Percentiles rank a stretch among this genome's conserved stretches.
These are phyloP conservation scores for Drosophila niveifrons DNA, from an alignment of 2,888 invertebrate species.

Conservation along the genomic window DNA sequence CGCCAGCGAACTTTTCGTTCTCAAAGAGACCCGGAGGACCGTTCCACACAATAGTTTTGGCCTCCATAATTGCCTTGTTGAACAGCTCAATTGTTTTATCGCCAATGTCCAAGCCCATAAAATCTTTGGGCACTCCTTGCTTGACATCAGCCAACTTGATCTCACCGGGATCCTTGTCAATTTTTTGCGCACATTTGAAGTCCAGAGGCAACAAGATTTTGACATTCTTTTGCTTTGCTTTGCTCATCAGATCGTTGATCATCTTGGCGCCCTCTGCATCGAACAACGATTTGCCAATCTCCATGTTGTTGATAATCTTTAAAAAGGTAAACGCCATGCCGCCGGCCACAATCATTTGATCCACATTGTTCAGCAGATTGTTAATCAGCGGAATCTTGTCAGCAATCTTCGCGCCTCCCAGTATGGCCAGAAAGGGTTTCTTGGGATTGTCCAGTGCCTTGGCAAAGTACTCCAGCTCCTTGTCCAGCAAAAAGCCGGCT, in stretches of 20 bases:
- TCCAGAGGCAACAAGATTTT: conserved; percentile 97
- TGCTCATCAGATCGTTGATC: conserved; percentile 93
- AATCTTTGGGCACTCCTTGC: conserved; percentile 95
- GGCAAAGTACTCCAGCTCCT: conserved; percentile 98
- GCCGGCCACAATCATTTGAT: conserved; percentile 99
- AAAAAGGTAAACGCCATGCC: conserved; percentile 99
- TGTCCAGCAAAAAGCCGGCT: conserved; percentile 97
- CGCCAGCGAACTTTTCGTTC: conserved; percentile 95
- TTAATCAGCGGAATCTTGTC: conserved; percentile 99
- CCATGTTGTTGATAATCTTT: conserved; percentile 95
- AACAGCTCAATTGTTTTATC: conserved; percentile 93
- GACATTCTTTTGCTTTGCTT: conserved; percentile 96
- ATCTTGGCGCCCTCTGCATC: conserved; percentile 98
- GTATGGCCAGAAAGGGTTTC: conserved; percentile 98
- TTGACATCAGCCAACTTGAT: conserved; percentile 90
- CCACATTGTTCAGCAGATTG: conserved; percentile 97
- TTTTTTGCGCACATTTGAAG: conserved; percentile 97
- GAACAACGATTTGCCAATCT: conserved; percentile 97
- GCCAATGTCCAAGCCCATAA: conserved; percentile 98
- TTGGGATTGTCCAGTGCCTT: conserved; percentile 98
- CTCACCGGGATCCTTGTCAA: conserved; percentile 94
- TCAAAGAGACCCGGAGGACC: conserved; percentile 99
- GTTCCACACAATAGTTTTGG: conserved; percentile 99
- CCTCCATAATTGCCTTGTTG: conserved; percentile 91
- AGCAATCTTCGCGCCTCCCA: conserved; percentile 99